Evolutionary conservation across 2,888 invertebrate genomes (phyloP).

Genomic region (Crepidodera aurea): DNA sequence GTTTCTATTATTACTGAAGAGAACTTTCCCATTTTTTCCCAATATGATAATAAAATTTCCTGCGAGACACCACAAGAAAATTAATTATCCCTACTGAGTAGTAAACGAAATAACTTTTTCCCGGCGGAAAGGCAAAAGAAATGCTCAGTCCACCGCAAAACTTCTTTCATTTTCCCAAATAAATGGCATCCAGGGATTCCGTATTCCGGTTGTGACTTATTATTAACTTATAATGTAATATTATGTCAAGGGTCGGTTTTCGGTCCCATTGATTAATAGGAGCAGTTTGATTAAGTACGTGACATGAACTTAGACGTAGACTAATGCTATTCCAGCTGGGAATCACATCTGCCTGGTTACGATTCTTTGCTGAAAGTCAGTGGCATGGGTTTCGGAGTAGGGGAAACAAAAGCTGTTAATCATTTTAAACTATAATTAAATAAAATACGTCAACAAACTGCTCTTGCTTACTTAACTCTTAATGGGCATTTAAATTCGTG

Average conservation of each 20-base stretch:
- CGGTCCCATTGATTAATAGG: conserved; percentile 55
- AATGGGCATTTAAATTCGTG: too few species aligned
- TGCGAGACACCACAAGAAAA: conserved; percentile 3
- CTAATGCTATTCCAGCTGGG: conserved; percentile 52
- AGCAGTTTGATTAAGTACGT: conserved; percentile 57
- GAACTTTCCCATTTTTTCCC: neutral
- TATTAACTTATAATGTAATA: conserved; percentile 43
- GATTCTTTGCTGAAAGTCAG: conserved; percentile 21
- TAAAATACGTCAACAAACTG: too few species aligned
- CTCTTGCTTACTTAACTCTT: too few species aligned
- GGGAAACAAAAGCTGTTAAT: neutral
- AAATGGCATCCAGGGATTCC: conserved; percentile 28
- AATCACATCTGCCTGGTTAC: conserved; percentile 27
- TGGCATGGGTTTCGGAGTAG: neutral
- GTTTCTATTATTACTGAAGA: too few species aligned
- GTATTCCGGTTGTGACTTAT: conserved; percentile 40
- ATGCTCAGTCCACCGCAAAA: conserved; percentile 27
- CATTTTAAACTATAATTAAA: too few species aligned
- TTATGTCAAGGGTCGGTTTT: conserved; percentile 41
- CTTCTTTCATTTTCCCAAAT: conserved; percentile 37
- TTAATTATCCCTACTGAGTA: conserved; percentile 24
- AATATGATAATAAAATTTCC: neutral
- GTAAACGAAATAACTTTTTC: conserved; percentile 30
- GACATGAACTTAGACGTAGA: conserved; percentile 55
- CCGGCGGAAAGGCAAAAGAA: conserved; percentile 16